Percentiles rank a stretch among this genome's conserved stretches.
phyloP scores from a whole-genome alignment of 2,113 vertebrate genomes.

The cattle (Bos taurus) region DNA sequence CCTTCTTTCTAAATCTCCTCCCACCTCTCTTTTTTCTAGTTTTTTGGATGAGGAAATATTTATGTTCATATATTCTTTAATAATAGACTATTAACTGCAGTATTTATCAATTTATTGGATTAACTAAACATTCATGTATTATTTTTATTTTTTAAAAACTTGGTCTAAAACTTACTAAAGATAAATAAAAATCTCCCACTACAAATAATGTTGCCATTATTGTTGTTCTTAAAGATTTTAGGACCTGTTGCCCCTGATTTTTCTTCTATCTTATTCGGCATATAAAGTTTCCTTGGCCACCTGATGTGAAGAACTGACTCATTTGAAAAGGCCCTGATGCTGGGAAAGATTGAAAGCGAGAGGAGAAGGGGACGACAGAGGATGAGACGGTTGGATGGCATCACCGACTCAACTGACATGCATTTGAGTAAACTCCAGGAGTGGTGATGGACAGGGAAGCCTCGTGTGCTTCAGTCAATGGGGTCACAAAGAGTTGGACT shows the following conservation, averaged over 20 bases:
- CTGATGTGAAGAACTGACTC: background rate
- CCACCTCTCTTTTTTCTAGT: background rate
- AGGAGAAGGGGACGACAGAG: background rate
- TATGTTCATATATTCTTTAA: background rate
- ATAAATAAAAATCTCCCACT: background rate
- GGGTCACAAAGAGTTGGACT: background rate
- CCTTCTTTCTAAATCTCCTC: background rate
- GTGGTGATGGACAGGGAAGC: background rate
- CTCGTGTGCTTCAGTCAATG: background rate
- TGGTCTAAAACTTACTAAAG: background rate
- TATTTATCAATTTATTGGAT: background rate
- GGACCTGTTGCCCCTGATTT: background rate
- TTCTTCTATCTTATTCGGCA: background rate
- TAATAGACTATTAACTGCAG: background rate
- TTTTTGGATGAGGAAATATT: background rate
- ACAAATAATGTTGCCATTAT: background rate
- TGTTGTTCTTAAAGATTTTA: background rate
- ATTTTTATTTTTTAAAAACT: background rate
- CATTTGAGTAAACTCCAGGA: background rate
- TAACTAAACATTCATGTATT: background rate
- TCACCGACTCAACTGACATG: background rate
- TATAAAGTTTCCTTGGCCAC: background rate
- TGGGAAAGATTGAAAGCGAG: background rate
- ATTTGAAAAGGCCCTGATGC: background rate
- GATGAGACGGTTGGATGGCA: background rate